Conservation (phyloP, 2,888 invertebrate species). For the Doris montereyensis region DNA sequence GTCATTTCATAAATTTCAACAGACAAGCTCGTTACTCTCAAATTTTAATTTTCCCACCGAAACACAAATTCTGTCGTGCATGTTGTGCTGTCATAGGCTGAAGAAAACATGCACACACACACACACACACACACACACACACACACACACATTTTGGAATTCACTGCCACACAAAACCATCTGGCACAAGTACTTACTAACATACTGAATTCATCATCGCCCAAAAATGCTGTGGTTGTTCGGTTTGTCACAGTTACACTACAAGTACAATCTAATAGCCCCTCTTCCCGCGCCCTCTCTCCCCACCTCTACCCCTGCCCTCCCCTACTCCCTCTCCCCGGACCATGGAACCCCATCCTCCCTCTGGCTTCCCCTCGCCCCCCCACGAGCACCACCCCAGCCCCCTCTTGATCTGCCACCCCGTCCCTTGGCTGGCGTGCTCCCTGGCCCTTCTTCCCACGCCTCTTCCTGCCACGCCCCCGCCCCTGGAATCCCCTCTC, state of each 20-base stretch:
- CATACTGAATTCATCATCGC: not conserved
- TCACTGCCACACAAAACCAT: not conserved
- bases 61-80: too few relatives aligned
- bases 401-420: slow-evolving; percentile 42
- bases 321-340: slow-evolving; percentile 18
- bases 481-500: slow-evolving; percentile 25
- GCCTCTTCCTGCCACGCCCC: slow-evolving; percentile 38
- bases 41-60: too few relatives aligned
- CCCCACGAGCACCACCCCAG: slow-evolving; percentile 39
- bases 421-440: slow-evolving; percentile 37
- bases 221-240: not conserved
- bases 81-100: too few relatives aligned
- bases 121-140: slow-evolving; percentile 16
- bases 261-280: slow-evolving; percentile 23
- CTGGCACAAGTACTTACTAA: slow-evolving; percentile 3
- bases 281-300: slow-evolving; percentile 28
- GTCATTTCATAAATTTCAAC: too few relatives aligned
- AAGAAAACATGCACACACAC: slow-evolving; percentile 10
- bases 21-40: too few relatives aligned
- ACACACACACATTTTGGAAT: not conserved
- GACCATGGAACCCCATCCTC: slow-evolving; percentile 26
- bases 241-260: not conserved
- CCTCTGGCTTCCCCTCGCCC: slow-evolving; percentile 30
- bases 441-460: slow-evolving; percentile 42
- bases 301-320: slow-evolving; percentile 29